Evolutionary conservation across 2,888 invertebrate species (phyloP).

Genomic region (Tachina fera): DNA sequence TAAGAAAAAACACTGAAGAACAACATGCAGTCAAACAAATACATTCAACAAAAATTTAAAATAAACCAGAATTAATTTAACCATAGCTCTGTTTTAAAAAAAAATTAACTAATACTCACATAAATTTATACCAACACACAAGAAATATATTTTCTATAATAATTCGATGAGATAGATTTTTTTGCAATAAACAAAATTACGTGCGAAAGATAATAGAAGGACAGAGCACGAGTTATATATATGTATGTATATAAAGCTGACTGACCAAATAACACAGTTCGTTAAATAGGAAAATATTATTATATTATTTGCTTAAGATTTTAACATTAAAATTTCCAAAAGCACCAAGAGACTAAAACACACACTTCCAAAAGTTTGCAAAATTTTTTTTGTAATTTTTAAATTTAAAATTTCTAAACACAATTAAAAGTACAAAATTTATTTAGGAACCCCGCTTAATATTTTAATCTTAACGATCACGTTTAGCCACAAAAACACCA

Average conservation of each 20-base stretch:
- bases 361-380: slow-evolving; percentile 2
- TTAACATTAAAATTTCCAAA: not conserved
- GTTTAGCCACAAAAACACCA: slow-evolving; percentile 64
- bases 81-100: slow-evolving; percentile 15
- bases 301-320: not conserved
- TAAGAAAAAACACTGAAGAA: slow-evolving; percentile 17
- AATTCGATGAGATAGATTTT: slow-evolving; percentile 19
- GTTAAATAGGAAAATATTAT: slow-evolving; percentile 24
- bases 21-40: slow-evolving; percentile 48
- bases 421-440: slow-evolving; percentile 21
- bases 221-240: slow-evolving; percentile 68
- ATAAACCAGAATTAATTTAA: slow-evolving; percentile 40
- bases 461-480: slow-evolving; percentile 61
- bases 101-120: slow-evolving; percentile 74
- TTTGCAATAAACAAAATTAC: slow-evolving; percentile 6
- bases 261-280: slow-evolving; percentile 64
- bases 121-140: slow-evolving; percentile 74
- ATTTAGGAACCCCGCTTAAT: slow-evolving; percentile 30
- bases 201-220: slow-evolving; percentile 28
- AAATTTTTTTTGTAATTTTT: not conserved
- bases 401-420: slow-evolving; percentile 2
- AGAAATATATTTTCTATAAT: slow-evolving; percentile 46
- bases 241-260: slow-evolving; percentile 52
- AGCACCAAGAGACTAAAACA: slow-evolving; percentile 40
- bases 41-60: too few species aligned